Conservation (phyloP, 2,888 invertebrate genomes). For the Pinctada fucata region DNA sequence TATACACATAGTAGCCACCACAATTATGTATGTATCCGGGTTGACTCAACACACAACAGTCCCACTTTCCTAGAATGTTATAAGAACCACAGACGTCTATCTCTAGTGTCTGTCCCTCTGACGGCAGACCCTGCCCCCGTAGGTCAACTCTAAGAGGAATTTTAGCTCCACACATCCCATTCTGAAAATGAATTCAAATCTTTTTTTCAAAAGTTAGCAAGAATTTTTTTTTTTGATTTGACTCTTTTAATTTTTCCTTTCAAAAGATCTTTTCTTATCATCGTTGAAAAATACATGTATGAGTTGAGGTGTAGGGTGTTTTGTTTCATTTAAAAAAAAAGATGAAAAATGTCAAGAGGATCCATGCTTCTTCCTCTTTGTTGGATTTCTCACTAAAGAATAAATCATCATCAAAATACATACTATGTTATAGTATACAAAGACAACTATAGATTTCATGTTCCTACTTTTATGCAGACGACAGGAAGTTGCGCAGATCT, state of each 20-base stretch:
- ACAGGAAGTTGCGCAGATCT: constrained; percentile 43
- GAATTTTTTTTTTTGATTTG: neutral
- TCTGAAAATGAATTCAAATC: neutral
- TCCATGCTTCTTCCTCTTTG: too few species aligned
- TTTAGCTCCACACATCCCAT: constrained; percentile 47
- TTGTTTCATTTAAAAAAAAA: too few species aligned
- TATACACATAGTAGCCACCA: constrained; percentile 51
- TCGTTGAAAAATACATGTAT: too few species aligned
- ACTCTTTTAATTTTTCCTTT: neutral
- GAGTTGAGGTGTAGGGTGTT: too few species aligned
- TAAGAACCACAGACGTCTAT: constrained; percentile 54
- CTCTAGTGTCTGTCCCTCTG: constrained; percentile 22
- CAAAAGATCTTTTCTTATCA: neutral
- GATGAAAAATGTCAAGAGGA: too few species aligned
- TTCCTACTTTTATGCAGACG: constrained; percentile 42
- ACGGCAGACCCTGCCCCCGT: constrained; percentile 39
- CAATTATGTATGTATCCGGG: constrained; percentile 48
- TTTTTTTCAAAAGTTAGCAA: neutral
- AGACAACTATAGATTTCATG: neutral
- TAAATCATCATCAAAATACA: too few species aligned
- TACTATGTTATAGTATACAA: neutral
- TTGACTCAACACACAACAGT: constrained; percentile 58
- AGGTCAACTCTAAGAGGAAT: constrained; percentile 55
- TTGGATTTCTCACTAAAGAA: too few species aligned
- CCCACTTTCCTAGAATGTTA: constrained; percentile 53